phyloP scores from a whole-genome alignment of 1,140 invertebrate genomes.

The Brachionus calyciflorus region DNA sequence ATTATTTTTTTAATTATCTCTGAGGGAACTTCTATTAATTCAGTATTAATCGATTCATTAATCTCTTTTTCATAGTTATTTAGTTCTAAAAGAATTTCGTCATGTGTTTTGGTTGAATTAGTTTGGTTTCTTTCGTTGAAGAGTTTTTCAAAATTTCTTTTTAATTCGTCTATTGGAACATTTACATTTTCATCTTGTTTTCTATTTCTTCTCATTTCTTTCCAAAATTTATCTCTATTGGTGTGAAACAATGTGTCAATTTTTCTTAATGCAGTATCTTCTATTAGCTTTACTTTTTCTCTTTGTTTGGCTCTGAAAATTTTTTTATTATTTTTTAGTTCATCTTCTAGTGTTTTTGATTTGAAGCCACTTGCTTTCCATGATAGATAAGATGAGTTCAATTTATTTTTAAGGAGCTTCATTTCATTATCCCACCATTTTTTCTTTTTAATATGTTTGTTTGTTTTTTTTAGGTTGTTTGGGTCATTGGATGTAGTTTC shows the following conservation, averaged over 20 bases:
- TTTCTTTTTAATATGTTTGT: constrained; percentile 1
- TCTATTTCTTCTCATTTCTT: constrained; percentile 21
- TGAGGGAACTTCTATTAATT: neutral
- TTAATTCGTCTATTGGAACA: neutral
- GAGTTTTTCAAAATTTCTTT: neutral
- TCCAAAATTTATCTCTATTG: constrained; percentile 10
- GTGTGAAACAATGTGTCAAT: neutral
- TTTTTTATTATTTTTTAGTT: constrained; percentile 4
- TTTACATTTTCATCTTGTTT: neutral
- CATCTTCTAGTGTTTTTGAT: neutral
- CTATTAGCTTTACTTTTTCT: neutral
- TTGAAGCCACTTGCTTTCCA: neutral
- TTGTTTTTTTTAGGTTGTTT: neutral
- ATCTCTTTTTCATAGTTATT: constrained; percentile 6
- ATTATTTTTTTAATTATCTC: constrained; percentile 37
- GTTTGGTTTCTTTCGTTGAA: constrained; percentile 8
- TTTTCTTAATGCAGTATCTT: neutral
- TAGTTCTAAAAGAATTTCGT: neutral
- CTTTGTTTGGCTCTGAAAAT: constrained; percentile 1
- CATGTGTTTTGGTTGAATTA: neutral
- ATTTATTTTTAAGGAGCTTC: neutral
- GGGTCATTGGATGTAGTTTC: neutral
- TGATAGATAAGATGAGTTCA: neutral
- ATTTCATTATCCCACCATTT: constrained; percentile 20
- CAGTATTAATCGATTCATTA: neutral